These are phyloP conservation scores for Vulpes vulpes DNA, from an alignment of 2,113 vertebrate species.

Conservation along the genomic window DNA sequence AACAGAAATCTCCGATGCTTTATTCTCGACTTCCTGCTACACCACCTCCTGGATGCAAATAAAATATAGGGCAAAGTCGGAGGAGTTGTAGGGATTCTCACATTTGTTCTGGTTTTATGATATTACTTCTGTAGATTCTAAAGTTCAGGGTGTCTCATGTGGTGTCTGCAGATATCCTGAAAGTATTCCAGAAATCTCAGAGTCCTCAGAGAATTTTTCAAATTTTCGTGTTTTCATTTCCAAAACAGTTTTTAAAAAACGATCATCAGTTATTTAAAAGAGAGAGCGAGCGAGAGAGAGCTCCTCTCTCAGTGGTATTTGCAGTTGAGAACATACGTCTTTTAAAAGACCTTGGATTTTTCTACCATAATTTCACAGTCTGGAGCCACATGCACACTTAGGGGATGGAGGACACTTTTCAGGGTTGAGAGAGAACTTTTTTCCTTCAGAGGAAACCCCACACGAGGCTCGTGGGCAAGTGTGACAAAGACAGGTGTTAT, in stretches of 20 bases:
- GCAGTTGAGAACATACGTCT: background rate
- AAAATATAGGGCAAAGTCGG: background rate
- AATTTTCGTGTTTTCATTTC: background rate
- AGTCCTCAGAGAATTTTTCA: background rate
- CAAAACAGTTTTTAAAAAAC: background rate
- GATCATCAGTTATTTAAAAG: background rate
- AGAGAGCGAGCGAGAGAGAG: background rate
- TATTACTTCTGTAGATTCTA: background rate
- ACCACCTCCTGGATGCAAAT: background rate
- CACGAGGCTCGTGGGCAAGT: fast-evolving
- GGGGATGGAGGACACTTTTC: no score
- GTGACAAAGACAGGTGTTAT: background rate
- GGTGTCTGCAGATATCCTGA: fast-evolving
- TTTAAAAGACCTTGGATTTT: background rate
- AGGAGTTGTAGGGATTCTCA: background rate
- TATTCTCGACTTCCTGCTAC: background rate
- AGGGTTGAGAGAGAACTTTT: background rate
- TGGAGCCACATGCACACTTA: background rate
- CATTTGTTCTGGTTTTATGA: no score
- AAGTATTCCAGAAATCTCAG: background rate
- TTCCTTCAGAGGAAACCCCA: background rate
- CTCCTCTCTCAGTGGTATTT: background rate
- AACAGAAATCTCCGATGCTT: background rate
- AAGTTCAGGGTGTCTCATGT: background rate
- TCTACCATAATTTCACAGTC: no score